Base-by-base conservation (phyloP, 2,888 invertebrate genomes). In the Spilosoma lubricipeda region DNA sequence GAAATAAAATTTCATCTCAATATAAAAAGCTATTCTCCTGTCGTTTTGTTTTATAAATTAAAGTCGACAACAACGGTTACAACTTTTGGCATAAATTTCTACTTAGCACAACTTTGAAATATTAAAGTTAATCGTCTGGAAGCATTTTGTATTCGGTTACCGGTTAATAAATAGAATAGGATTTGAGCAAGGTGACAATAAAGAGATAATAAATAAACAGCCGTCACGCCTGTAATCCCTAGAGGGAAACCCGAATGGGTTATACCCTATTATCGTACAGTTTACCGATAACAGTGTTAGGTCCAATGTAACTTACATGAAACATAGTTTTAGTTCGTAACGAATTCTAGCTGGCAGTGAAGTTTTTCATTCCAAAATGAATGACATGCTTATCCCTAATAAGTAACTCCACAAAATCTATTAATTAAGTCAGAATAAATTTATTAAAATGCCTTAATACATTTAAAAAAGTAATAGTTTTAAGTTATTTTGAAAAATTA, bases 11-110 rank as follows among this genome's bases (percentile, higher is more conserved):
- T 67, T 63, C 45, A 8, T n/a, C 27, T 67, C 27, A 74, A 67
- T 67, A 67, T 74, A 74, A 74, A 74, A 70, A 18, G 42, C 52
- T 36, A 63, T 63, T 67, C 36, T 27, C 27, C 48, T 42, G 70
- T 70, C 67, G 63, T 74, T 74, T 70, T 74, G 67, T 63, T 74
- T 71, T 67, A 74, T 74, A 68, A 74, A 74, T 74, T 71, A 71
- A 71, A 71, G 71, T 39, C 64, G 45, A 15, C 23, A 48, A 42
- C 56, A 63, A 45, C 48, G 71, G 65, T 65, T 56, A 48, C 15
- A 74, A 74, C 67, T 74, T 74, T 71, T 71, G 52, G 52, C 71
- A 71, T 74, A 70, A 74, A 74, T 74, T 68, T 71, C 67, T 74
- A 52, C 67, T 69, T 69, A 30, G 69, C 42, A 13, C 20, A 59